Conservation (phyloP, 1,140 invertebrate species). For the Drosophila tani region DNA sequence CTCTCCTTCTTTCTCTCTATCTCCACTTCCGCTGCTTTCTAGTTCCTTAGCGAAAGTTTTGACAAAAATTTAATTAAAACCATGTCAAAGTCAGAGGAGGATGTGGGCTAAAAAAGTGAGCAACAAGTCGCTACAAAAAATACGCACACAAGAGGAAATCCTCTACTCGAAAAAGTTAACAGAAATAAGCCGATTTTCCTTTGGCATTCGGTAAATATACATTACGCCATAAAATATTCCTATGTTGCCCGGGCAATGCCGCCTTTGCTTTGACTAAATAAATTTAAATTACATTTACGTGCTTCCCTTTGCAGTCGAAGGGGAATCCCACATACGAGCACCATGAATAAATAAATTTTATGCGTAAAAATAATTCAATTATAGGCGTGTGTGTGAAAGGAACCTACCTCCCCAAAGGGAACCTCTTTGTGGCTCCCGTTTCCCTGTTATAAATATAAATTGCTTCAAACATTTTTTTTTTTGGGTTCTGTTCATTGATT, state of each 20-base stretch:
- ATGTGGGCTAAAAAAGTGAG: conserved; percentile 18
- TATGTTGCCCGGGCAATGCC: conserved; percentile 47
- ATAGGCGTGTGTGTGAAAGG: conserved; percentile 37
- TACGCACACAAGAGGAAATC: no score
- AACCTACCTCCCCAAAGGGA: conserved; percentile 5
- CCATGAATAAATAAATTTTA: conserved; percentile 81
- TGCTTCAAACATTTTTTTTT: conserved; percentile 27
- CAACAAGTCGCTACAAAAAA: conserved; percentile 25
- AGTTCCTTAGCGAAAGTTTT: conserved; percentile 34
- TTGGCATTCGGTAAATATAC: conserved; percentile 23
- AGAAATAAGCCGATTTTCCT: conserved; percentile 37
- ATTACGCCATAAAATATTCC: conserved; percentile 12
- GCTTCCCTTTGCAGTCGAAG: conserved; percentile 34
- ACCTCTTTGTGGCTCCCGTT: conserved; percentile 30
- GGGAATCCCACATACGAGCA: conserved; percentile 31
- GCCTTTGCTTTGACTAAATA: conserved; percentile 52
- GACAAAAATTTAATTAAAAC: conserved; percentile 58
- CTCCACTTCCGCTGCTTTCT: not conserved
- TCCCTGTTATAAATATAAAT: conserved; percentile 49
- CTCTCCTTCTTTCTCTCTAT: conserved; percentile 10
- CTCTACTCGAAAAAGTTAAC: not conserved
- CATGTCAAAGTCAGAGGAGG: conserved; percentile 50
- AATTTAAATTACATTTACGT: conserved; percentile 78
- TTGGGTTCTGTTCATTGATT: conserved; percentile 68
- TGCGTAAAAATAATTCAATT: conserved; percentile 79